Base-by-base conservation (phyloP, 2,113 vertebrate genomes). In the Rhynchopsitta pachyrhyncha region DNA sequence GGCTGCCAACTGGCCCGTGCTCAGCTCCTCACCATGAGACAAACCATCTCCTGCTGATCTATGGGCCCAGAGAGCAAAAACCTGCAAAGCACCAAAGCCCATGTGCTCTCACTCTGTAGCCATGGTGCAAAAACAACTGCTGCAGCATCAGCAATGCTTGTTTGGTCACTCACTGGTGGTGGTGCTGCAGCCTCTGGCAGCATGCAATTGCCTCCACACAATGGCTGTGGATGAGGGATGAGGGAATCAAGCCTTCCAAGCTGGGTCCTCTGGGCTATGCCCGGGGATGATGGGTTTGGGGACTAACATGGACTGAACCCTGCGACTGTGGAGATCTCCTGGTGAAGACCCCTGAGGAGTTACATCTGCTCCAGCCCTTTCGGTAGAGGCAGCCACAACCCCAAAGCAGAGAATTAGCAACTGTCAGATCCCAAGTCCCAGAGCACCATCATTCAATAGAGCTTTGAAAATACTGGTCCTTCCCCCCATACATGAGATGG, bases 131-230 rank as follows among this genome's bases (percentile, higher is more conserved):
- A 70, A 82, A n/a, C 42, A 19, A 33, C 2, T 28, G 12, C 28
- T 69, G 68, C 31, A 52, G 53, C 22, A 1, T n/a, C 1, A 1
- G 22, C 2, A 3, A 16, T 17, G 42, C 64, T 81, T 0, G 0
- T 23, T 31, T 10, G 24, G 86, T 49, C 50, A 11, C n/a, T 14
- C 0, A 1, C 46, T 49, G 81, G 64, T 7, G 42, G 22, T 47
- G 39, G 50, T n/a, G 33, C 25, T 41, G 31, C 63, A 76, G 82
- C 50, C 12, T 66, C 79, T 63, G 42, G 1, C 9, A 41, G 47
- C 0, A 2, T 29, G 35, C 11, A 53, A 8, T 16, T n/a, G 37
- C 22, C 10, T n/a, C 22, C 25, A 17, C 2, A 1, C 19, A 6
- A 27, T 4, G 42, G 55, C 74, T 82, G 66, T 24, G 55, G 52